Evolutionary conservation across 53 echinoderm and acorn worm genomes (phyloP), one percentile per base, ranked within the genome.

Genomic region (Crossaster papposus): DNA sequence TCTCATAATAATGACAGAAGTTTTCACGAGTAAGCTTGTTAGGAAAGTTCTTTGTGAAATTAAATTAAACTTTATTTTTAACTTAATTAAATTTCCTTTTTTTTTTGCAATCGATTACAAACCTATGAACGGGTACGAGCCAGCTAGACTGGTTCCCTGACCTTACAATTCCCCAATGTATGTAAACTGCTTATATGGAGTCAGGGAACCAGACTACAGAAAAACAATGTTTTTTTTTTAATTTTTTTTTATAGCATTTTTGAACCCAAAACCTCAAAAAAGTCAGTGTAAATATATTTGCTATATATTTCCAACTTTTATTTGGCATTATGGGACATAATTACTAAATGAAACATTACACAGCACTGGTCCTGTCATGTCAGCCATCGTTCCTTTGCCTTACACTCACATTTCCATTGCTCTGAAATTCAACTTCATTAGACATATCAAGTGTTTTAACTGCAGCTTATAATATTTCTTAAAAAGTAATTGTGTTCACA

Each of bases 381-480:
- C 62, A 62, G 62, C 62, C 62, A 62, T 62, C 62, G 62, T 62
- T 62, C 62, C 15, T 22, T 62, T 62, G 62, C 62, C 62, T 62
- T 62, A 62, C 17, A 18, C 62, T 38, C 38, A 38, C 2, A 38
- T 38, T 38, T 38, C 38, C 38, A 38, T 38, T 38, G 38, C 38
- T 38, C 38, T 38, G 38, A 62, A 62, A 62, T 62, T 62, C 62
- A 62, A 62, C 62, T 62, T 22, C 15, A 62, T 62, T 62, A 18
- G 62, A 62, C 22, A 15, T 18, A 38, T 33, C 18, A 78, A 26
- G 78, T 51, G 51, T 37, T 38, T 37, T 38, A 24, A 38, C 22
- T 77, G 44, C 26, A 50, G 78, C 50, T 50, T 78, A 50, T 78
- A 78, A 38, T 78, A 38, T 78, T 78, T 37, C 37, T 78, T 23